Base-by-base conservation (phyloP, 2,797 vertebrate genomes). In the Smutsia temminckii region DNA sequence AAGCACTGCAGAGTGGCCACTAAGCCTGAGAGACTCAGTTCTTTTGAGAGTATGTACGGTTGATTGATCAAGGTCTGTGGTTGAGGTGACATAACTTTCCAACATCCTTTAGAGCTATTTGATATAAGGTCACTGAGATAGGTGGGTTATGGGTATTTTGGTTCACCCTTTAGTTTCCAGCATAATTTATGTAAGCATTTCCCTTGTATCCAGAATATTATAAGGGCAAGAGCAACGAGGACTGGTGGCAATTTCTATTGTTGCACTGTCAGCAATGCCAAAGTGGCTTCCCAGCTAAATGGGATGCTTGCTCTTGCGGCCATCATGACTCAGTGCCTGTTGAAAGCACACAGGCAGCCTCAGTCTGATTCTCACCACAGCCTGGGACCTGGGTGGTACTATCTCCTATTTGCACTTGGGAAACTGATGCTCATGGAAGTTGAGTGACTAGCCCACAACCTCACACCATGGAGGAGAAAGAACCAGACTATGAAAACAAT, bases 351-450 rank as follows among this genome's bases (percentile, higher is more conserved):
- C 27, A 74, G 90, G 69, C 59, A 69, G 57, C 53, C 37, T 80
- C 90, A 81, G 46, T 89, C 63, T 57, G 68, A 88, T 95, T 95
- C 59, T 91, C 89, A 78, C 18, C 10, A 14, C 49, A 59, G 78
- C 68, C 72, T 69, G 27, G 46, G 34, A 96, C 53, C 14, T 25
- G 80, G 80, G 74, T 74, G 29, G 37, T 25, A 37, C 40, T 25
- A 21, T 66, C 42, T 89, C 20, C 64, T 85, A n/a, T 77, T 64
- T 75, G 71, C n/a, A 78, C 40, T n/a, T 20, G 55, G 61, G 74
- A 90, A 94, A 80, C 40, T 20, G 29, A 69, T 34, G 59, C 14
- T 90, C 34, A 72, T 0, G 32, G 71, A 92, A 40, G 63, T 59
- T 81, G 91, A 86, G 18, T 71, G 55, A 77, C 69, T 55, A 87